Evolutionary conservation across 2,888 invertebrate species (phyloP).

Genomic region (Priocnemis perturbator): DNA sequence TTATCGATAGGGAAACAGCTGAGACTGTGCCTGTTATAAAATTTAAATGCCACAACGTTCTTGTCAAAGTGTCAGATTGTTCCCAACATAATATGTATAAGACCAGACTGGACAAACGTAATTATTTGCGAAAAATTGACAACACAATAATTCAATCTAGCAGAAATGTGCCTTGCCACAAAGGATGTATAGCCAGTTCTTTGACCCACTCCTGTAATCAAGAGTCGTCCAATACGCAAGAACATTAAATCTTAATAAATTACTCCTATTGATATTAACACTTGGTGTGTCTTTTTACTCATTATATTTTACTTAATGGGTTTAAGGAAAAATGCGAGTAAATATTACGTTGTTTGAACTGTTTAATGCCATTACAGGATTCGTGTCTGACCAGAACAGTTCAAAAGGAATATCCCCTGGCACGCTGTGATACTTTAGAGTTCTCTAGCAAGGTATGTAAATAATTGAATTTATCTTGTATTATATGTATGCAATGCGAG

Average conservation of each 20-base stretch:
- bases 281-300: too few relatives aligned
- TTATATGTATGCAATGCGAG: neutral
- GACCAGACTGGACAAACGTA: conserved; percentile 31
- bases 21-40: conserved; percentile 23
- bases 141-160: conserved; percentile 43
- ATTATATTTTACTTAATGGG: too few relatives aligned
- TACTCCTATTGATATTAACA: too few relatives aligned
- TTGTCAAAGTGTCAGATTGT: conserved; percentile 13
- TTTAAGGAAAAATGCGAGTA: too few relatives aligned
- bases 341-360: too few relatives aligned
- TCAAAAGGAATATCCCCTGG: too few relatives aligned
- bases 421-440: neutral
- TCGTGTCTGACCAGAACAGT: too few relatives aligned
- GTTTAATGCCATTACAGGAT: too few relatives aligned
- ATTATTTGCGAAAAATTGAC: conserved; percentile 45
- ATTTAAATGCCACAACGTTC: conserved; percentile 17
- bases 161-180: conserved; percentile 27
- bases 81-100: conserved; percentile 8
- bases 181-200: too few relatives aligned
- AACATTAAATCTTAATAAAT: too few relatives aligned
- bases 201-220: too few relatives aligned
- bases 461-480: neutral
- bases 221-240: too few relatives aligned
- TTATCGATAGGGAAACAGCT: conserved; percentile 25
- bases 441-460: neutral